Base-by-base conservation (phyloP, 1,140 invertebrate genomes). In the Zaprionus africanus region DNA sequence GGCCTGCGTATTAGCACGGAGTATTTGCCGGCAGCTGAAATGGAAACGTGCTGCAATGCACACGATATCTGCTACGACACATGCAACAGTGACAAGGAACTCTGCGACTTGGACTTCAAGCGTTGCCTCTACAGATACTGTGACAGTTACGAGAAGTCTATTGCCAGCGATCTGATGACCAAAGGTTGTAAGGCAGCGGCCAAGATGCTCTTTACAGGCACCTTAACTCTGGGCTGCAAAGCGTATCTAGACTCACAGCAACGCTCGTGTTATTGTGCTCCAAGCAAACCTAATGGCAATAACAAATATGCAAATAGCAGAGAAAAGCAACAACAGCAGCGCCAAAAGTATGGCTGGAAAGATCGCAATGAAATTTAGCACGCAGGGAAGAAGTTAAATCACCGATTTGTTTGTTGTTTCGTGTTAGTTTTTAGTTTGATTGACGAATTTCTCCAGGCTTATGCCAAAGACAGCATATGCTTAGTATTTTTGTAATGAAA, bases 21-120 rank as follows among this genome's bases (percentile, higher is more conserved):
- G 71, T 96, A 96, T 81, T 93, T 98, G 28, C 96, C 97, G 9
- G 93, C 96, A 11, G 93, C 94, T 26, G 95, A 96, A 92, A 97
- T 98, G 96, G 96, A 96, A 9, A 95, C 95, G 75, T 98, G 97
- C 85, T 98, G 97, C 93, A 95, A 98, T 91, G 83, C 91, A 2
- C 97, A 98, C 92, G 97, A 98, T 80, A 95, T 96, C 71, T 98
- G 97, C 92, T 98, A 98, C 83, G 97, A 97, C 72, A 97, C 96
- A 4, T 98, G 97, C 91, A 97, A 97, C 77, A 95, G 93, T 34
- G 95, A 97, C 56, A 98, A 97, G 92, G 97, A 98, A 91, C 93
- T 95, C 1, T 98, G 97, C 93, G 97, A 98, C 93, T 92, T 97
- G 53, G 95, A 96, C 34, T 98, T 98, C 86, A 97, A 97, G 85